phyloP scores from a whole-genome alignment of 2,113 vertebrate species.

The Balaeniceps rex region DNA sequence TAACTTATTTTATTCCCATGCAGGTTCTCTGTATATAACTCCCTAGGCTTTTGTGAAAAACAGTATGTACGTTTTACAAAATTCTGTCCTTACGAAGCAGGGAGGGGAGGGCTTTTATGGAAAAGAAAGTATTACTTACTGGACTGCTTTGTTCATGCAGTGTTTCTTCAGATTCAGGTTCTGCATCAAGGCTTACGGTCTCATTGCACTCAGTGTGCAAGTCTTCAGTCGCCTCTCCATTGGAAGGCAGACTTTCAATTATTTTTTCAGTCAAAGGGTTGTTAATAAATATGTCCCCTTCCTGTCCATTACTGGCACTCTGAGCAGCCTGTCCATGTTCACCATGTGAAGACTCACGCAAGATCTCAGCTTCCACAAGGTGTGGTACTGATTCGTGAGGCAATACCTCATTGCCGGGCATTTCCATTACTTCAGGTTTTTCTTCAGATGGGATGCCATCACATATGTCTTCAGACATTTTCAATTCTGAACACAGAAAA shows the following conservation, averaged over 20 bases:
- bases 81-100: neutral
- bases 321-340: neutral
- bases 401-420: neutral
- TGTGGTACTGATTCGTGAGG: neutral
- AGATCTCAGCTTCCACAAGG: neutral
- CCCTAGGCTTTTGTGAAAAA: neutral
- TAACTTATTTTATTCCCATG: neutral
- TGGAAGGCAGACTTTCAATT: neutral
- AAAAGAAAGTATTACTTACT: slow-evolving; percentile 55
- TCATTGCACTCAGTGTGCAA: slow-evolving; percentile 61
- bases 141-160: slow-evolving; percentile 37
- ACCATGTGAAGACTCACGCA: neutral
- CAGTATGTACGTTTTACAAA: neutral
- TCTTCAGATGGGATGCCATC: slow-evolving; percentile 29
- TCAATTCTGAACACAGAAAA: slow-evolving; percentile 44
- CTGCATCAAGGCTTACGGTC: slow-evolving; percentile 71
- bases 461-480: slow-evolving; percentile 66
- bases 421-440: slow-evolving; percentile 7
- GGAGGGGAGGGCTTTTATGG: neutral
- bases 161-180: slow-evolving; percentile 49
- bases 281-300: neutral
- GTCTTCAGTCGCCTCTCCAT: neutral
- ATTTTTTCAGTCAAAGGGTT: neutral
- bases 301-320: neutral
- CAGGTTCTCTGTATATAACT: neutral